Percentiles rank a stretch among this genome's conserved stretches.
Evolutionary conservation across 2,888 invertebrate species (phyloP).

Genomic region (Melieria picta): DNA sequence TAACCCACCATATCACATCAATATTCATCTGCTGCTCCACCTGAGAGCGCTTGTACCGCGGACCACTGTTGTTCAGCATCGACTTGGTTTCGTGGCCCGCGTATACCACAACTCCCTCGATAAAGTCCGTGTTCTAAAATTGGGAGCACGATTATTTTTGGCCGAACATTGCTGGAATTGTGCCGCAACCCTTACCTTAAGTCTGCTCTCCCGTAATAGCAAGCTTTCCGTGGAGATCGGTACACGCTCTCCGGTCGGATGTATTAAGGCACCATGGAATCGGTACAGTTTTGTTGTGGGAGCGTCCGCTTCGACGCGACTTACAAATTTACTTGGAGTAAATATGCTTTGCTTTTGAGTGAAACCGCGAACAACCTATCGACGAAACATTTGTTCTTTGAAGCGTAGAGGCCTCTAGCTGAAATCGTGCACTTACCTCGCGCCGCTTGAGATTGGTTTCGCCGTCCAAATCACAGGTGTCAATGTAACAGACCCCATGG

Average conservation of each 20-base stretch:
- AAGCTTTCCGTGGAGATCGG: slow-evolving; percentile 90
- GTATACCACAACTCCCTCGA: slow-evolving; percentile 97
- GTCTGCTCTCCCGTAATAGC: slow-evolving; percentile 89
- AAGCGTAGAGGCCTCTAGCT: neutral
- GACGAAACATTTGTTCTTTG: neutral
- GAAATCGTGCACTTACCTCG: slow-evolving; percentile 68
- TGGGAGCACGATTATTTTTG: slow-evolving; percentile 12
- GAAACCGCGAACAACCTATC: slow-evolving; percentile 65
- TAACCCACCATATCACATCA: slow-evolving; percentile 92
- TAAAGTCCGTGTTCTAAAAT: slow-evolving; percentile 88
- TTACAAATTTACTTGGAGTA: slow-evolving; percentile 82
- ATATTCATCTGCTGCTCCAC: slow-evolving; percentile 94
- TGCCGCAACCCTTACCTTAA: slow-evolving; percentile 68
- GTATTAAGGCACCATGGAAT: slow-evolving; percentile 89
- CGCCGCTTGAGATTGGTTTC: slow-evolving; percentile 96
- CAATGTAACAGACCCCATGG: slow-evolving; percentile 90
- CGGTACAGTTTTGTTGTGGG: slow-evolving; percentile 96
- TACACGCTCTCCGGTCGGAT: slow-evolving; percentile 80
- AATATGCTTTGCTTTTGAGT: slow-evolving; percentile 75
- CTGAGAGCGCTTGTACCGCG: slow-evolving; percentile 90
- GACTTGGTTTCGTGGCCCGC: slow-evolving; percentile 98
- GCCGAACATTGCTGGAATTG: neutral
- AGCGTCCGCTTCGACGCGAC: slow-evolving; percentile 89
- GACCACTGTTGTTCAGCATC: slow-evolving; percentile 96
- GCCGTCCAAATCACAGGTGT: slow-evolving; percentile 96